Base-by-base conservation (phyloP, 2,113 vertebrate genomes). In the Carassius auratus region DNA sequence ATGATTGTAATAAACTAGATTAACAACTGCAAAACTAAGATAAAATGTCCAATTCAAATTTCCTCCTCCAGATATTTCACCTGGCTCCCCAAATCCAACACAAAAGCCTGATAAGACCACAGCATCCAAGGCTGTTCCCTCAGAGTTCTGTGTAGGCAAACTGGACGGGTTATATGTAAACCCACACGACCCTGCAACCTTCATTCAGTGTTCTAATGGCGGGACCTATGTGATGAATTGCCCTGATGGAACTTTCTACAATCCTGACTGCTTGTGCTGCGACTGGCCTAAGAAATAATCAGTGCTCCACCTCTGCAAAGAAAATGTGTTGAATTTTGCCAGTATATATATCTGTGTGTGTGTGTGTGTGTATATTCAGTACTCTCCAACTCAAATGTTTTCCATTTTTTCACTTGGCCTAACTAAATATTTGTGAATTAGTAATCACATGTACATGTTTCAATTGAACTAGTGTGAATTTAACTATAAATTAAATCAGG, bases 61-160 rank as follows among this genome's bases (percentile, higher is more conserved):
- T 48, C 88, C 76, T n/a, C 19, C 74, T 73, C 79, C 59, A 66
- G 78, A 66, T 23, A 1, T 68, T 0, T 71, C 85, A 48, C 64
- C 87, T 77, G 14, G 69, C 1, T 50, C 84, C 26, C 86, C 26
- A 69, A 50, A 26, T 2, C 1, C 30, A 81, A 77, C 42, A 14
- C 8, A 8, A 30, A n/a, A 7, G 71, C 69, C 2, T 33, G 23
- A 19, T 8, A 13, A 19, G 42, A 1, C 30, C 30, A 30, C 30
- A 30, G 2, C 30, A 30, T 30, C 30, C 30, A 30, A 1, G 30
- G 2, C 30, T 2, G 30, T 30, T 30, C 30, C 8, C 6, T 48
- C 85, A 5, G 83, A 87, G 33, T 94, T 92, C 83, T 94, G 94
- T 87, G 80, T 62, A 1, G 82, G 66, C 42, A 92, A 88, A 84